Base-by-base conservation (phyloP, 2,888 invertebrate genomes). In the Lycaena phlaeas region DNA sequence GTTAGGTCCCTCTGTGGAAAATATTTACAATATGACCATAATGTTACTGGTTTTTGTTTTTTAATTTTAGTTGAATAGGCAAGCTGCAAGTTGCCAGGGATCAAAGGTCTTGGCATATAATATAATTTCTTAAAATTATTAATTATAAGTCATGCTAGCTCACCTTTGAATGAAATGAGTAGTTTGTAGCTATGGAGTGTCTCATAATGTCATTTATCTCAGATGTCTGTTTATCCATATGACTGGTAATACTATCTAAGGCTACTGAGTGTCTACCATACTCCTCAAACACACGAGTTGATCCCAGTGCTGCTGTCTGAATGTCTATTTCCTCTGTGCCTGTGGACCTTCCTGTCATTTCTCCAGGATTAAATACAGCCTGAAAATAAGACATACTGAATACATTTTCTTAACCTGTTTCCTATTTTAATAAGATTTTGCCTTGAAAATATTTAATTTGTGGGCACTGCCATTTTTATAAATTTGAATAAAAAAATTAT, bases 281-380 rank as follows among this genome's bases (percentile, higher is more conserved):
- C 2, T 59, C 56, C 12, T 60, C 59, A 46, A 51, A 55, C 5
- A 42, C 43, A 41, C 50, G 40, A 9, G 39, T 27, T 9, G 45
- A 12, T 12, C 36, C 45, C 18, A 34, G 18, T 18, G 18, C 17
- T 2, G 31, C 17, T 2, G 17, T 40, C 29, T 38, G 36, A 11
- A 5, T 52, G 10, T 52, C 41, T 2, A 56, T 43, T 9, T 72
- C 71, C 4, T 70, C 69, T 4, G 79, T 55, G 1, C 67, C 79
- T 12, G 82, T 82, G 1, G 82, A 84, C 38, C 82, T 60, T 0
- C 82, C 82, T 4, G 79, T 78, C 67, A 84, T 69, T 54, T 84
- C 82, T 7, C 75, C 74, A 38, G 81, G 77, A 47, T 76, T 70
- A 45, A 84, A 84, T 7, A 68, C 54, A 28, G 68, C 67, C 82